Evolutionary conservation across 1,140 invertebrate genomes (phyloP), one percentile per base, ranked within the genome.

Genomic region (Drosophila ananassae): DNA sequence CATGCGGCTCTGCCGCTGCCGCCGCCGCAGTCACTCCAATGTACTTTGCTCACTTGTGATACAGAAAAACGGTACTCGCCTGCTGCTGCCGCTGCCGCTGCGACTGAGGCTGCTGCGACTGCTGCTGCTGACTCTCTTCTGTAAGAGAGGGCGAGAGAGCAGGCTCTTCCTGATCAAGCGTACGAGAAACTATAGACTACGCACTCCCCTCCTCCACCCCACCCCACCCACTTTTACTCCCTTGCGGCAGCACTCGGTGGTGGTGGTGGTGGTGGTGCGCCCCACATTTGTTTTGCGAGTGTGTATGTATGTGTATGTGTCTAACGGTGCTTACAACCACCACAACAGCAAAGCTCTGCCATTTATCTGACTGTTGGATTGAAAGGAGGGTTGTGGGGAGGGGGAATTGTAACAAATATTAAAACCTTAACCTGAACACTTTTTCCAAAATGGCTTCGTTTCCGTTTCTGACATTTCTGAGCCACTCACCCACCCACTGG

Each of bases 391-490:
- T 5, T 5, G 25, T 0, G 3, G 25, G 6, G 25, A 28, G 25
- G 25, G 58, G 60, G 61, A 73, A 73, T 30, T 48, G 53, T 46
- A 52, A 51, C 63, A 47, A 64, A 74, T 53, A 28, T 46, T 47
- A n/a, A 37, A 78, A 79, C 59, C 72, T 76, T 48, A 83, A 78
- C 83, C 78, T 75, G 75, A 87, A 87, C 69, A 72, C 75, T 50
- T 63, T 89, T 89, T 82, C 59, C 79, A 89, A 89, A 72, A 87
- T 87, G 83, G 79, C 79, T 83, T 67, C 83, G 57, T 58, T 64
- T 76, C 57, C 54, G 71, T 53, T 80, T n/a, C 25, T 17, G 17
- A 17, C 30, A 8, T 7, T 8, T 53, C 46, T 44, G 4, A 52
- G 37, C 32, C 13, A 12, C 52, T 64, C 52, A 34, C 37, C 25